Percentiles rank a stretch among this genome's conserved stretches.
phyloP scores from a whole-genome alignment of 2,113 vertebrate genomes.

The Bufo gargarizans region DNA sequence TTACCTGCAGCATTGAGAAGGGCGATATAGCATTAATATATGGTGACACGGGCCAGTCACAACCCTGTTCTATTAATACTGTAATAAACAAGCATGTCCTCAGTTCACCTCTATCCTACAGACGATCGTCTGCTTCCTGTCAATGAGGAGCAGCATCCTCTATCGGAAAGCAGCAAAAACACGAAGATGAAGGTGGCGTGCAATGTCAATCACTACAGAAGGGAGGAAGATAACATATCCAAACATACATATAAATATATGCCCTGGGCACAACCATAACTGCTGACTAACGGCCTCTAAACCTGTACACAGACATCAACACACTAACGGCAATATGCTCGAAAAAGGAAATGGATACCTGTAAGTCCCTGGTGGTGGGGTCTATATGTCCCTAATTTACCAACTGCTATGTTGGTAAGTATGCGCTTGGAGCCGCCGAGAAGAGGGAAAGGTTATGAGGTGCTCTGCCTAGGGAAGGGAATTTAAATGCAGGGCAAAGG shows the following conservation, averaged over 20 bases:
- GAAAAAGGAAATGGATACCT: too few relatives aligned
- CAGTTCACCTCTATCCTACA: conserved; percentile 37
- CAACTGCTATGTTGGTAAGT: too few relatives aligned
- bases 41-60: neutral
- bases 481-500: too few relatives aligned
- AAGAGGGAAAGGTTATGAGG: too few relatives aligned
- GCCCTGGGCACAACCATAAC: neutral
- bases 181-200: conserved; percentile 4
- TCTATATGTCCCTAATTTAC: too few relatives aligned
- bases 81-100: conserved; percentile 44
- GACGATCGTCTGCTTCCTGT: conserved; percentile 10
- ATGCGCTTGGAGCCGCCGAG: too few relatives aligned
- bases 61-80: conserved; percentile 15
- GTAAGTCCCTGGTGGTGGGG: too few relatives aligned
- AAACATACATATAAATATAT: neutral
- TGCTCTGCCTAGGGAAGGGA: too few relatives aligned
- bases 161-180: conserved; percentile 12
- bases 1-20: neutral
- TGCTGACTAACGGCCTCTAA: neutral
- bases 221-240: neutral
- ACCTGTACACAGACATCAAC: neutral
- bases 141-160: conserved; percentile 3
- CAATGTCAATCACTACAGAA: neutral
- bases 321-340: too few relatives aligned
- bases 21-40: neutral